phyloP scores from a whole-genome alignment of 2,888 invertebrate genomes.

The Monochamus alternatus region DNA sequence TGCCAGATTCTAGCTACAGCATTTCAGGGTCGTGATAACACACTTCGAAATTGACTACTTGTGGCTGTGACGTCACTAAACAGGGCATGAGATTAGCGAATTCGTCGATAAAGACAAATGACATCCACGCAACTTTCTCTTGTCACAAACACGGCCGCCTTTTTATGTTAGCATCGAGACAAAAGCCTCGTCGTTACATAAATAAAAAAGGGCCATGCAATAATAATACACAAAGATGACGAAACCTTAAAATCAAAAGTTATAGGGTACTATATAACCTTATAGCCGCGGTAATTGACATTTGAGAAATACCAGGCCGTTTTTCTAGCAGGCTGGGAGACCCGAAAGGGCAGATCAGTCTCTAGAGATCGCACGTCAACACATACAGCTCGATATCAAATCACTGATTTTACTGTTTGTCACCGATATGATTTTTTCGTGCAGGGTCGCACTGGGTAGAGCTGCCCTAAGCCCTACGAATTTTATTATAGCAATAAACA shows the following conservation, averaged over 20 bases:
- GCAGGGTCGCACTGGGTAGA: no score
- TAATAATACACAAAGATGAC: slow-evolving; percentile 5
- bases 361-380: slow-evolving; percentile 30
- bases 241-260: slow-evolving; percentile 29
- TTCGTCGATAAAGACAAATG: neutral
- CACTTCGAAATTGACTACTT: no score
- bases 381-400: slow-evolving; percentile 17
- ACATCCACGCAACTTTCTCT: slow-evolving; percentile 14
- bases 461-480: no score
- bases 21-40: no score
- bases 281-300: slow-evolving; percentile 49
- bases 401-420: slow-evolving; percentile 23
- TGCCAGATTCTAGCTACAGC: no score
- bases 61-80: no score
- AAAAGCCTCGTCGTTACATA: slow-evolving; percentile 2
- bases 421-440: slow-evolving; percentile 20
- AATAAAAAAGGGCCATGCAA: slow-evolving; percentile 23
- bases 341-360: slow-evolving; percentile 47
- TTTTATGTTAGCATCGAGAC: neutral
- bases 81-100: neutral
- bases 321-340: slow-evolving; percentile 40
- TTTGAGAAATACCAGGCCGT: slow-evolving; percentile 51
- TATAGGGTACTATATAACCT: slow-evolving; percentile 39
- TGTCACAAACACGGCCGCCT: neutral
- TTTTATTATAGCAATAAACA: no score